These are phyloP conservation scores for Aphyosemion australe DNA, from an alignment of 2,113 vertebrate species.

Conservation along the genomic window DNA sequence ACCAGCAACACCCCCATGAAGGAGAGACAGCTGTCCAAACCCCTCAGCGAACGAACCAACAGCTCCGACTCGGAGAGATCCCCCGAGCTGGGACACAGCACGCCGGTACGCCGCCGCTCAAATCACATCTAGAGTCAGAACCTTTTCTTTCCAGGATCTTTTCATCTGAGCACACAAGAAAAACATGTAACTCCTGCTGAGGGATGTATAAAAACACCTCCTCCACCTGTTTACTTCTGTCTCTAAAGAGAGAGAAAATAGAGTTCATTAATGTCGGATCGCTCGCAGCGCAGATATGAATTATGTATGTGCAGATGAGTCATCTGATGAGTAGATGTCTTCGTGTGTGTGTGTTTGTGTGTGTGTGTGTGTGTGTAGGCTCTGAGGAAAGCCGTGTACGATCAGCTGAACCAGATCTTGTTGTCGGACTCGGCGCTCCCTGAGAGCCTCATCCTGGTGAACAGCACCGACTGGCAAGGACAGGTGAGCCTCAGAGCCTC, in stretches of 20 bases:
- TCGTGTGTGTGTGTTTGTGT: neutral
- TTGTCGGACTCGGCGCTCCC: slow-evolving; percentile 85
- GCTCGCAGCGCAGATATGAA: slow-evolving; percentile 48
- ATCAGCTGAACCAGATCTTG: slow-evolving; percentile 89
- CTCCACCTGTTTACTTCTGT: slow-evolving; percentile 29
- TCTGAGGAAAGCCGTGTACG: slow-evolving; percentile 85
- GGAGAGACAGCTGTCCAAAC: slow-evolving; percentile 88
- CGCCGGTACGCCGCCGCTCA: slow-evolving; percentile 73
- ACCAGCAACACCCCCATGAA: slow-evolving; percentile 84
- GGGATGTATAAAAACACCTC: slow-evolving; percentile 9
- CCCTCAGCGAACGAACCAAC: slow-evolving; percentile 87
- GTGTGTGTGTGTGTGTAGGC: slow-evolving; percentile 67
- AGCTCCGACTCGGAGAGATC: slow-evolving; percentile 89
- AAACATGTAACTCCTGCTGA: neutral
- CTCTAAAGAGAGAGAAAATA: slow-evolving; percentile 22
- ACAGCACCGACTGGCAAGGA: slow-evolving; percentile 64
- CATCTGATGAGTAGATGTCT: slow-evolving; percentile 43
- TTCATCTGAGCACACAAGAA: neutral
- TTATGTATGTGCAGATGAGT: slow-evolving; percentile 60
- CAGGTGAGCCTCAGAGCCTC: slow-evolving; percentile 72
- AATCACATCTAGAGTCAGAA: neutral
- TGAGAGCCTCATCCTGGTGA: slow-evolving; percentile 83
- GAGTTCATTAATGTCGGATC: slow-evolving; percentile 30
- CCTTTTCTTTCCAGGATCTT: neutral
- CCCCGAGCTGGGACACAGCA: slow-evolving; percentile 84